Conservation (phyloP, 2,113 vertebrate species). For the Petromus typicus region DNA sequence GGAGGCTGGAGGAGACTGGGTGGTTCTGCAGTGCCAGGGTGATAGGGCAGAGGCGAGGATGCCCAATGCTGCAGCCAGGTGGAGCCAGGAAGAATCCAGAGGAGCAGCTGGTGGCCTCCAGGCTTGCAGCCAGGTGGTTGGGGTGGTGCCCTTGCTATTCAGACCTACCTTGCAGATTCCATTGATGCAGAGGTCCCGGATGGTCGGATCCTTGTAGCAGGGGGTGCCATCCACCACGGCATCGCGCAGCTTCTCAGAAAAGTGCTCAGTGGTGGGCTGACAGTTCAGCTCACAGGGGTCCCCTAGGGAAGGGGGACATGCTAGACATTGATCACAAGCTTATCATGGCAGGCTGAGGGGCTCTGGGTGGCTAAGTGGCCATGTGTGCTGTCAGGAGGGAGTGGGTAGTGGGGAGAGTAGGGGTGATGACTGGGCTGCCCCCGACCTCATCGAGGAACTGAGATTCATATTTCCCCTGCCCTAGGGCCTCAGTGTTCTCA, state of each 20-base stretch:
- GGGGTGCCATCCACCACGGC: slow-evolving; percentile 93
- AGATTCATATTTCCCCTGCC: too few relatives aligned
- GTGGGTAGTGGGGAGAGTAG: not conserved
- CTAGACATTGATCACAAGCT: not conserved
- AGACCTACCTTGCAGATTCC: slow-evolving; percentile 95
- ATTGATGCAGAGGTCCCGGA: slow-evolving; percentile 94
- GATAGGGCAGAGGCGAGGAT: too few relatives aligned
- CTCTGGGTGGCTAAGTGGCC: not conserved
- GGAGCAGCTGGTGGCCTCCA: too few relatives aligned
- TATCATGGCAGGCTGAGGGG: not conserved
- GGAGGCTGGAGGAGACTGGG: not conserved
- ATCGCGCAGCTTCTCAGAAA: slow-evolving; percentile 93
- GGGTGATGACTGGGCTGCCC: too few relatives aligned
- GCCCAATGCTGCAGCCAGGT: not conserved
- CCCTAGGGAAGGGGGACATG: slow-evolving; percentile 82
- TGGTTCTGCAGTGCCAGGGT: not conserved
- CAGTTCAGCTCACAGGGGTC: slow-evolving; percentile 97
- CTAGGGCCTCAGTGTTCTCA: not conserved
- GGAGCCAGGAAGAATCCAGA: not conserved
- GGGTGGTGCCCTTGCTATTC: accelerated
- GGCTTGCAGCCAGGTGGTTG: too few relatives aligned
- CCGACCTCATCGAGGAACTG: accelerated
- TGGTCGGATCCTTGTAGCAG: slow-evolving; percentile 90
- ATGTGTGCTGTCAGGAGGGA: not conserved
- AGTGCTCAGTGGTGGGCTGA: slow-evolving; percentile 90